Conservation (phyloP, 2,888 invertebrate genomes). For the Gryllus longicercus region DNA sequence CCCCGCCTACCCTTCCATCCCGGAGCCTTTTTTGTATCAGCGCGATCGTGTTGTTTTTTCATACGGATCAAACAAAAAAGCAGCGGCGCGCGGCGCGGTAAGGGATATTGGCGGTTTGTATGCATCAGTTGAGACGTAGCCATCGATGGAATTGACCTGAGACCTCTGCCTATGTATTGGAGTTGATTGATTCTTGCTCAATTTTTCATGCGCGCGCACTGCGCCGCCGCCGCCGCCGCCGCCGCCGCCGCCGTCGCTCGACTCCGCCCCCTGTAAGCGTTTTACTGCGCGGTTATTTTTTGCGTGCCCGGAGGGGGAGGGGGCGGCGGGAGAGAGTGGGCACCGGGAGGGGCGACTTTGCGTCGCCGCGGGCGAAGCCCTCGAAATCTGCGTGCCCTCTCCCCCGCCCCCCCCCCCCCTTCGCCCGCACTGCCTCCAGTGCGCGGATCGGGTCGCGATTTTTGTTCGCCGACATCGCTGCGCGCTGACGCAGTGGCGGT, state of each 20-base stretch:
- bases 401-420: background rate
- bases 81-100: background rate
- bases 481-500: background rate
- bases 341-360: background rate
- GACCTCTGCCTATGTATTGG: constrained; percentile 8
- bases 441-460: background rate
- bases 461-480: background rate
- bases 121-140: constrained; percentile 17
- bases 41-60: constrained; percentile 17
- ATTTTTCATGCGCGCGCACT: constrained; percentile 1
- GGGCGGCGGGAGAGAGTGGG: background rate
- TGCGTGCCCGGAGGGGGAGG: background rate
- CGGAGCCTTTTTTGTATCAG: constrained; percentile 9
- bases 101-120: constrained; percentile 17
- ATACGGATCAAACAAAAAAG: constrained; percentile 17
- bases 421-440: background rate
- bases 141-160: constrained; percentile 17
- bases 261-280: background rate
- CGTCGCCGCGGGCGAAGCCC: constrained; percentile 5
- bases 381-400: background rate
- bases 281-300: constrained; percentile 17
- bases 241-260: background rate
- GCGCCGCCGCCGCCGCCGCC: background rate
- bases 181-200: constrained; percentile 17
- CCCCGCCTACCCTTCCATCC: background rate